Evolutionary conservation across 2,888 invertebrate species (phyloP).

Genomic region (Ophioninae sp.): DNA sequence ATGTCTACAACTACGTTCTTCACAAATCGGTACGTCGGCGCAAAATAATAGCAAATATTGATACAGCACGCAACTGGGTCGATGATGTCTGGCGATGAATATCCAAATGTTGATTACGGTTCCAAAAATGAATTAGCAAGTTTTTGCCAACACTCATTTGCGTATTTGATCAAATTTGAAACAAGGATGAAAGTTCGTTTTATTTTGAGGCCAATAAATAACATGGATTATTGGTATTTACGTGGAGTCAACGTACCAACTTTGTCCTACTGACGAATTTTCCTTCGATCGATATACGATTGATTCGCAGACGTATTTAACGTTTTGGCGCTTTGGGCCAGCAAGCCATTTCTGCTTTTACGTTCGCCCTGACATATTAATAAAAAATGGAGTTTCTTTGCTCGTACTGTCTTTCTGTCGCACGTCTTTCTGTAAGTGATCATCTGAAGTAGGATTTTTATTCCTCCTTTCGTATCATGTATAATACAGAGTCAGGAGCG

Average conservation of each 20-base stretch:
- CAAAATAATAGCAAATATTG: conserved; percentile 9
- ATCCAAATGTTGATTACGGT: background rate
- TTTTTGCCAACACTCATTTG: background rate
- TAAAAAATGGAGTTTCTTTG: no score
- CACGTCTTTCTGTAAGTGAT: background rate
- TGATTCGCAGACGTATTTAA: background rate
- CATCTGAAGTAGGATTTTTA: background rate
- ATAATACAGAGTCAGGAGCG: background rate
- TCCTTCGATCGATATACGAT: background rate
- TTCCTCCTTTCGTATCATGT: background rate
- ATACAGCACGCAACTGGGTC: background rate
- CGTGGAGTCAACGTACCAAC: background rate
- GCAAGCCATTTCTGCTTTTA: background rate
- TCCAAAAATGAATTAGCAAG: background rate
- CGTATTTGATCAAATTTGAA: background rate
- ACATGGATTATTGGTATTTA: background rate
- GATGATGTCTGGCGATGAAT: background rate
- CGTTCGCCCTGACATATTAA: background rate
- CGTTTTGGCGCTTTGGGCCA: background rate
- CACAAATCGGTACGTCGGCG: background rate
- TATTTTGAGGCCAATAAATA: background rate
- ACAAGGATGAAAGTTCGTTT: no score
- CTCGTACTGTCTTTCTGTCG: no score
- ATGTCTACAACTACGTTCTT: conserved; percentile 55
- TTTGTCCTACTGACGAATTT: background rate